Base-by-base conservation (phyloP, 2,797 vertebrate species). In the Semaprochilodus insignis region DNA sequence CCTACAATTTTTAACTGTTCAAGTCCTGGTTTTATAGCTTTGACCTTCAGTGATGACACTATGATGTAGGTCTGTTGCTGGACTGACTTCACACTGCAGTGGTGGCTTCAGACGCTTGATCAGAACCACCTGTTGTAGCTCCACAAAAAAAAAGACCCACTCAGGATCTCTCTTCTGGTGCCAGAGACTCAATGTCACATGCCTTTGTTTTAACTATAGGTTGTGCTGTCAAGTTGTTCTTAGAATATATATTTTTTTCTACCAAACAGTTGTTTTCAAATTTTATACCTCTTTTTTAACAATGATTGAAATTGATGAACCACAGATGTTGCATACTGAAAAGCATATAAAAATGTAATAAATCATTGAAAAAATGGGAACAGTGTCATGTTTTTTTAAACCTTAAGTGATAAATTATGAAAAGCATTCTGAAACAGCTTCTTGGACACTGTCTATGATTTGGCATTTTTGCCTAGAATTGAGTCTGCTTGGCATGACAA, bases 291-390 rank as follows among this genome's bases (percentile, higher is more conserved):
- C 80, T 91, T 86, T 94, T 94, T 92, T 90, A 93, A 92, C 89
- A 85, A 87, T 90, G 89, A 93, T 93, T 91, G 88, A 91, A 93
- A 91, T 91, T 90, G 90, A 94, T 94, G 88, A 92, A 92, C 92
- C 87, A 90, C 94, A 94, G 92, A 94, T 95, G 93, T 93, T 92
- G 88, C 90, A 90, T 92, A 90, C 92, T 91, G 88, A 92, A 93
- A 85, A 81, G 7, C 81, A 52, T 66, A 78, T 62, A 86, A 88
- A 92, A 92, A 88, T 89, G 82, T 31, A 95, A 95, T 94, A 94
- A 95, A 95, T 93, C 89, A 84, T 91, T 88, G n/a, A 44, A 83
- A 93, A 94, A 94, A 90, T 69, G 70, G 77, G 77, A 82, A 89
- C 87, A 90, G 88, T 85, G 89, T 86, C 67, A 34, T 77, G 6